These are phyloP conservation scores for Macroramphosus scolopax DNA, from an alignment of 2,797 vertebrate genomes.

Conservation along the genomic window DNA sequence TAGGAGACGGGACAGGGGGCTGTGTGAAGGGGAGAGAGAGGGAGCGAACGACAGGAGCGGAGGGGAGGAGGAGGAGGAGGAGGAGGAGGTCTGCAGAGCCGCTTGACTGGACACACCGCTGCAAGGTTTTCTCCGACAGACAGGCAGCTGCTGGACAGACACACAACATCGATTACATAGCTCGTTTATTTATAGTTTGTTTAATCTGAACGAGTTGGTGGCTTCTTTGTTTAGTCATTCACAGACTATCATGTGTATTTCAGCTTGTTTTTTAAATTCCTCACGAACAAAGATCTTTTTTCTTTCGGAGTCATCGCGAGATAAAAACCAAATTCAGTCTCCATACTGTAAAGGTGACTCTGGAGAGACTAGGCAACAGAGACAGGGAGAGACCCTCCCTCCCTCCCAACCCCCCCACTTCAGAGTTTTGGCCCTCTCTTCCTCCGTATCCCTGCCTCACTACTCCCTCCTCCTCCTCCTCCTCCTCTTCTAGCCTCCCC, in stretches of 20 bases:
- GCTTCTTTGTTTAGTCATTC: conserved; percentile 29
- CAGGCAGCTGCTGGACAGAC: conserved; percentile 24
- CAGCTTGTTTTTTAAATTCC: neutral
- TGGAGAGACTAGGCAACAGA: conserved; percentile 52
- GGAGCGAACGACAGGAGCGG: conserved; percentile 39
- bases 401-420: conserved; percentile 71
- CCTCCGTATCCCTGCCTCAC: conserved; percentile 55
- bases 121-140: conserved; percentile 48
- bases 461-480: conserved; percentile 45
- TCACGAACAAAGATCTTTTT: conserved; percentile 31
- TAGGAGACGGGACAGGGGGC: conserved; percentile 83
- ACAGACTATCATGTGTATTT: neutral
- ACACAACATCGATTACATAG: too few species aligned
- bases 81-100: conserved; percentile 74
- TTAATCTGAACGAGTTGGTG: conserved; percentile 9
- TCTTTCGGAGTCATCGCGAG: conserved; percentile 1
- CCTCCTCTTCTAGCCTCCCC: too few species aligned
- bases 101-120: conserved; percentile 78
- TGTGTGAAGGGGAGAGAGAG: conserved; percentile 68
- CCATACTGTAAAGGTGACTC: conserved; percentile 72
- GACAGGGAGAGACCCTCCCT: conserved; percentile 69
- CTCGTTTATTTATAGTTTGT: too few species aligned
- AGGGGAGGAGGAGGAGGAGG: conserved; percentile 19
- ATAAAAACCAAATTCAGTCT: conserved; percentile 17
- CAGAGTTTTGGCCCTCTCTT: conserved; percentile 73